These are phyloP conservation scores for Merodon equestris DNA, from an alignment of 2,888 invertebrate species.

Conservation along the genomic window DNA sequence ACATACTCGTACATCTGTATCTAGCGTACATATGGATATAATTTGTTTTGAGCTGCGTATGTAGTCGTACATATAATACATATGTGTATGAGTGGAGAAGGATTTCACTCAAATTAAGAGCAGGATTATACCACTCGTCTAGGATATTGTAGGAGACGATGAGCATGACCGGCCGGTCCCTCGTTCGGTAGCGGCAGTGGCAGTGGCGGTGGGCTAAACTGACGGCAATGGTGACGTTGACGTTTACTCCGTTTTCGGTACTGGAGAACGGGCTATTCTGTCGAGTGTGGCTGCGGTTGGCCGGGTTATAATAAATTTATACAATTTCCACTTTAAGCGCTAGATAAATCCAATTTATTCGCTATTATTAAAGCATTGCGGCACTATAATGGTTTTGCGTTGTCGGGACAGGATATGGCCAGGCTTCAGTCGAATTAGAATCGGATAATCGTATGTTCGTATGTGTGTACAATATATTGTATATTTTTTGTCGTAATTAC, in stretches of 20 bases:
- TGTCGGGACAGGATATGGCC: slow-evolving; percentile 37
- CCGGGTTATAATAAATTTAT: slow-evolving; percentile 60
- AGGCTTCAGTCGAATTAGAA: slow-evolving; percentile 56
- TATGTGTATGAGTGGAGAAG: slow-evolving; percentile 44
- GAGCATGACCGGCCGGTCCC: too few species aligned
- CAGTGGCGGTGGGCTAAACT: too few species aligned
- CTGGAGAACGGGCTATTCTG: neutral
- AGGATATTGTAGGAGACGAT: slow-evolving; percentile 8
- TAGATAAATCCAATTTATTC: slow-evolving; percentile 67
- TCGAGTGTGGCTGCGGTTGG: neutral
- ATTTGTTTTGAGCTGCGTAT: neutral
- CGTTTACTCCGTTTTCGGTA: too few species aligned
- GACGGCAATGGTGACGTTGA: too few species aligned
- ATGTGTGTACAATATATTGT: slow-evolving; percentile 6
- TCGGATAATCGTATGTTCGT: slow-evolving; percentile 16
- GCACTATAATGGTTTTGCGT: slow-evolving; percentile 49
- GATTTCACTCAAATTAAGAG: slow-evolving; percentile 67
- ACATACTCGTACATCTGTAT: too few species aligned
- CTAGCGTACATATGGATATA: too few species aligned
- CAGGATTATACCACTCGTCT: slow-evolving; percentile 65
- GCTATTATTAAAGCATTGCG: slow-evolving; percentile 66
- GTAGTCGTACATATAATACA: slow-evolving; percentile 4
- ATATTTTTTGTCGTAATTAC: slow-evolving; percentile 43
- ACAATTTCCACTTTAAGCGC: slow-evolving; percentile 64
- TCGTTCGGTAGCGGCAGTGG: too few species aligned